phyloP scores from a whole-genome alignment of 2,797 vertebrate species.

The Hipposideros larvatus region DNA sequence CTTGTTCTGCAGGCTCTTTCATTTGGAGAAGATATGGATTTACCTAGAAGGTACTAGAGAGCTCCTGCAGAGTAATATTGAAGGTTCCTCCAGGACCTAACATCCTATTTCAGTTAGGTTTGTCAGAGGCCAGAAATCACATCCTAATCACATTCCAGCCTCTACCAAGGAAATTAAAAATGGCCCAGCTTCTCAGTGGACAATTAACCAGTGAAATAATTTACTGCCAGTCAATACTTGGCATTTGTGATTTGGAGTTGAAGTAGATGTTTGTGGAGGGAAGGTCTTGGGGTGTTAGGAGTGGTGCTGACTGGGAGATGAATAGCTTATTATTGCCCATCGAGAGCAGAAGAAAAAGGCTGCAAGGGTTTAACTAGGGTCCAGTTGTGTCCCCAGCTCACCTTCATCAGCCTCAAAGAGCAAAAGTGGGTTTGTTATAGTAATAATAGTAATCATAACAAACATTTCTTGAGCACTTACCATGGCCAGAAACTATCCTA shows the following conservation, averaged over 20 bases:
- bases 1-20: not conserved
- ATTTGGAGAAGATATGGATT: not conserved
- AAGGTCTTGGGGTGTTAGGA: fast-evolving
- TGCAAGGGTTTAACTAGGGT: not conserved
- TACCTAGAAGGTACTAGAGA: not conserved
- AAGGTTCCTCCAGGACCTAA: not conserved
- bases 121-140: not conserved
- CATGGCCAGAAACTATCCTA: not conserved
- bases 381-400: not conserved
- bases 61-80: not conserved
- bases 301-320: not conserved
- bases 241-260: not conserved
- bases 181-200: not conserved
- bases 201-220: not conserved
- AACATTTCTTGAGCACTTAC: not conserved
- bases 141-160: not conserved
- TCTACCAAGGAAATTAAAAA: not conserved
- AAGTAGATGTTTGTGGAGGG: not conserved
- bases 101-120: not conserved
- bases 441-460: not conserved
- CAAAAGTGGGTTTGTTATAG: not conserved
- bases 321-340: fast-evolving
- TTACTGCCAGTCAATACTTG: not conserved
- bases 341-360: not conserved
- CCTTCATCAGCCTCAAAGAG: not conserved